A percentile compares a stretch with the other conserved stretches of the same genome.
These are phyloP conservation scores for Phenganax marumi DNA, from an alignment of 92 coral and sea anemone species.

Conservation along the genomic window DNA sequence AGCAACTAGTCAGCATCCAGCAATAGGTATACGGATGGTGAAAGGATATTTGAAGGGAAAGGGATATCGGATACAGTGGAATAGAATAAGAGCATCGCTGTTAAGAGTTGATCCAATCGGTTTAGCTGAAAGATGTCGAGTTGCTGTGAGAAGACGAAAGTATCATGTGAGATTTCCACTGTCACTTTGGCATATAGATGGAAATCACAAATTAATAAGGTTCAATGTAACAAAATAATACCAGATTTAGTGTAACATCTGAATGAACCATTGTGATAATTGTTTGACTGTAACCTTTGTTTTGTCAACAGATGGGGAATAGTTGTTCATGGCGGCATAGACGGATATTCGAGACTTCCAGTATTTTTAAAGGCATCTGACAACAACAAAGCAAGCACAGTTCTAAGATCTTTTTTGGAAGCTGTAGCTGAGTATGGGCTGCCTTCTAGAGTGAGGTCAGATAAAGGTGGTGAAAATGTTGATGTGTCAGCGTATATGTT, in stretches of 20 bases:
- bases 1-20: slow-evolving; percentile 26
- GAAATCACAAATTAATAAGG: slow-evolving; percentile 49
- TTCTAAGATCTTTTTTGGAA: slow-evolving; percentile 44
- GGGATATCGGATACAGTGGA: slow-evolving; percentile 53
- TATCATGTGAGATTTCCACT: slow-evolving; percentile 55
- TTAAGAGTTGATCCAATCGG: slow-evolving; percentile 64
- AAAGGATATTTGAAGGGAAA: slow-evolving; percentile 10
- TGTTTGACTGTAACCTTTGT: neutral
- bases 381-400: slow-evolving; percentile 58
- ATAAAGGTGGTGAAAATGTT: slow-evolving; percentile 27
- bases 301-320: slow-evolving; percentile 51
- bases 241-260: neutral
- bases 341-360: slow-evolving; percentile 56
- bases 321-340: slow-evolving; percentile 62
- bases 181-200: slow-evolving; percentile 58
- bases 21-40: slow-evolving; percentile 26
- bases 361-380: slow-evolving; percentile 45
- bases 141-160: slow-evolving; percentile 41
- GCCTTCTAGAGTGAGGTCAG: slow-evolving; percentile 35
- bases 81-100: slow-evolving; percentile 56
- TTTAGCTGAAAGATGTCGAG: slow-evolving; percentile 53
- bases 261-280: neutral
- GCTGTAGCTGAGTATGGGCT: slow-evolving; percentile 53
- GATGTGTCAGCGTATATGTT: slow-evolving; percentile 28
- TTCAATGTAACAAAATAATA: neutral